Percentiles rank a stretch among this genome's conserved stretches.
Evolutionary conservation across 2,797 vertebrate species (phyloP).

Genomic region (Aldrovandia affinis): DNA sequence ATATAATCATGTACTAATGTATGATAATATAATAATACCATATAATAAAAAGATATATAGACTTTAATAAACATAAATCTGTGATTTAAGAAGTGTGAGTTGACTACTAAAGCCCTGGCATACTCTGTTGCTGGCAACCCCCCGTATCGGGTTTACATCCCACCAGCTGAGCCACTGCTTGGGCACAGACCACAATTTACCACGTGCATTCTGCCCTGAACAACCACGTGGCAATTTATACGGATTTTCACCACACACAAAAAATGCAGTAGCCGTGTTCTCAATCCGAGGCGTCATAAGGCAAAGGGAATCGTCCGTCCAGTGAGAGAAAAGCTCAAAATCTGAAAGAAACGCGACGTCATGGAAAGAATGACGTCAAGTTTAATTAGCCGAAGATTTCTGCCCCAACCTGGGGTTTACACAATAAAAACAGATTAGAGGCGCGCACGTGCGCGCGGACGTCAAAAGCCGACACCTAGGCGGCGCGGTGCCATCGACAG

Average conservation of each 20-base stretch:
- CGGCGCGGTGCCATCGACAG: neutral
- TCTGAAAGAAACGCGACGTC: neutral
- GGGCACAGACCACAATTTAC: too few species aligned
- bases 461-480: neutral
- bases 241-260: neutral
- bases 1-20: too few species aligned
- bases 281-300: neutral
- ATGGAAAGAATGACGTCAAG: conserved; percentile 12
- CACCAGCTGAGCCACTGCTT: too few species aligned
- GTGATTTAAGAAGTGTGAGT: too few species aligned
- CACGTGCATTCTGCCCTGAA: neutral
- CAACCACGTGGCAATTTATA: neutral
- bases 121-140: too few species aligned
- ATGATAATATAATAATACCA: too few species aligned
- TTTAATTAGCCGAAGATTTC: neutral
- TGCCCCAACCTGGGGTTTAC: neutral
- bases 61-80: too few species aligned
- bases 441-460: neutral
- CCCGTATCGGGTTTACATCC: too few species aligned
- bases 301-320: neutral
- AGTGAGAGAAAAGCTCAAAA: neutral
- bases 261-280: neutral
- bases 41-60: too few species aligned
- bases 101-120: too few species aligned
- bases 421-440: neutral